phyloP scores from a whole-genome alignment of 2,113 vertebrate species.

The Cottus gobio region DNA sequence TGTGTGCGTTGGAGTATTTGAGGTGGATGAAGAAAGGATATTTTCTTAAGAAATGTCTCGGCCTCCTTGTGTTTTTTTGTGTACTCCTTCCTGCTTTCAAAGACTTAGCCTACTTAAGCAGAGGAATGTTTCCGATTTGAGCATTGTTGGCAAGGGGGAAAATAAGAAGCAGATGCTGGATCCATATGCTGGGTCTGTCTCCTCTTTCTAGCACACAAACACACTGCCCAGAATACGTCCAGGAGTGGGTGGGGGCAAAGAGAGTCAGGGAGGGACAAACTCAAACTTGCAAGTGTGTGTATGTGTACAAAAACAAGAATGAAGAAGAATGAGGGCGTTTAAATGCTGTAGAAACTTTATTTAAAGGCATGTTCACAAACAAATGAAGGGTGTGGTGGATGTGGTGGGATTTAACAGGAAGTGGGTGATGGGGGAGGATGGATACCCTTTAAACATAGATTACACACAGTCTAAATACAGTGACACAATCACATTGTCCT shows the following conservation, averaged over 20 bases:
- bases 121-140: conserved; percentile 77
- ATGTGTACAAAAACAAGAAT: background rate
- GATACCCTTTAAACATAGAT: conserved; percentile 50
- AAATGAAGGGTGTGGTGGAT: conserved; percentile 58
- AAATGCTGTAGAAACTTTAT: conserved; percentile 51
- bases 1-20: conserved; percentile 33
- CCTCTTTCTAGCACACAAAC: conserved; percentile 60
- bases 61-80: conserved; percentile 41
- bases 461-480: conserved; percentile 32
- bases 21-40: conserved; percentile 44
- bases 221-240: conserved; percentile 46
- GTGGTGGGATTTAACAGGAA: conserved; percentile 61
- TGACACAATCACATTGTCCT: conserved; percentile 23
- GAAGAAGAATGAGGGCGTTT: conserved; percentile 51
- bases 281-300: background rate
- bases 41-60: conserved; percentile 53
- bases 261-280: conserved; percentile 23
- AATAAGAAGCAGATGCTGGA: conserved; percentile 81
- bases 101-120: conserved; percentile 51
- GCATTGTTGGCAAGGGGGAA: conserved; percentile 63
- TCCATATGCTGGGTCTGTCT: conserved; percentile 53
- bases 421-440: conserved; percentile 37
- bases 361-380: conserved; percentile 61
- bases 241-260: conserved; percentile 52
- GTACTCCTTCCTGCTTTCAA: conserved; percentile 58